Percentiles rank a stretch among this genome's conserved stretches.
These are phyloP conservation scores for Galendromus occidentalis DNA, from an alignment of 1,140 invertebrate genomes.

Conservation along the genomic window DNA sequence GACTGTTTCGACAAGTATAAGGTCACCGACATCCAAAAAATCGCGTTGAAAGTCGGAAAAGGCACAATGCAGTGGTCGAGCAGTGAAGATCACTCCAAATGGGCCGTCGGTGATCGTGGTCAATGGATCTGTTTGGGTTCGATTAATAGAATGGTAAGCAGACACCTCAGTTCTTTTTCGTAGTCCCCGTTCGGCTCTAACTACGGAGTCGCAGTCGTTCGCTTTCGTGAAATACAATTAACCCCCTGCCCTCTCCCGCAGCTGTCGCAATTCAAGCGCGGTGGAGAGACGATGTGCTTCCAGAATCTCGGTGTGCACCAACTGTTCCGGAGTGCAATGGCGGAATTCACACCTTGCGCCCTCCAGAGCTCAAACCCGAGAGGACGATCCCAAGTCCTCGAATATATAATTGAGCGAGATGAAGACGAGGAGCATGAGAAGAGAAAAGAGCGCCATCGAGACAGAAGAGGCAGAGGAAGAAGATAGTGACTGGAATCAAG, in stretches of 20 bases:
- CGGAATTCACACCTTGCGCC: background rate
- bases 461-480: background rate
- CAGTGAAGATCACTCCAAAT: background rate
- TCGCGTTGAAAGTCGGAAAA: background rate
- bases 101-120: background rate
- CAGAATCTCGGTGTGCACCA: background rate
- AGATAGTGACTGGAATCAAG: background rate
- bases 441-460: background rate
- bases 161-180: background rate
- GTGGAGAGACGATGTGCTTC: constrained; percentile 1
- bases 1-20: background rate
- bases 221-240: background rate
- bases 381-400: background rate
- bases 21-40: background rate
- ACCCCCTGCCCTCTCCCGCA: background rate
- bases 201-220: background rate
- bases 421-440: background rate
- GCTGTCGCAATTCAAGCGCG: background rate
- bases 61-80: background rate
- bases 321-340: background rate
- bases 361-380: background rate
- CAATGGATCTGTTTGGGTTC: background rate
- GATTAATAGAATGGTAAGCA: background rate
- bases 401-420: background rate
- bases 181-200: background rate